Percentiles rank a stretch among this genome's conserved stretches.
These are phyloP conservation scores for Tragelaphus buxtoni DNA, from an alignment of 2,113 vertebrate species.

Conservation along the genomic window DNA sequence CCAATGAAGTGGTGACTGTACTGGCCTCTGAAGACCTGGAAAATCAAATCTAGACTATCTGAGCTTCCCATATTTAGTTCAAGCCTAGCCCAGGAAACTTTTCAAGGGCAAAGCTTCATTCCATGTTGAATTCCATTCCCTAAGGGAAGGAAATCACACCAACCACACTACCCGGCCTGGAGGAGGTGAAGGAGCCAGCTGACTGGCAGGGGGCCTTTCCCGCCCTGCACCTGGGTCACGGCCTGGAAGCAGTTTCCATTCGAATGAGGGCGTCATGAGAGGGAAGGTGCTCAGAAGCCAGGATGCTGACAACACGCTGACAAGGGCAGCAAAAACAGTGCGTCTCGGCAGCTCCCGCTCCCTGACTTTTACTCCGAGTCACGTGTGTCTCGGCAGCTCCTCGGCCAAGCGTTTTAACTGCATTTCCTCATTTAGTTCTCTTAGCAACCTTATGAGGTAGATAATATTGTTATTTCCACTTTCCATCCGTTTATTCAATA, in stretches of 20 bases:
- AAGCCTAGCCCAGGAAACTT: neutral
- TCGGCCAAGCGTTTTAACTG: neutral
- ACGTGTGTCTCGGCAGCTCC: no score
- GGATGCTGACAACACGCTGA: neutral
- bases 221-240: neutral
- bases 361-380: neutral
- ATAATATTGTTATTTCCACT: neutral
- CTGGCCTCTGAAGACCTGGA: neutral
- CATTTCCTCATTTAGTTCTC: neutral
- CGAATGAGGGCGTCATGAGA: neutral
- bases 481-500: neutral
- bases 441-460: neutral
- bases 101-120: neutral
- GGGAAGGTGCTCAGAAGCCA: neutral
- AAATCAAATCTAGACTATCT: neutral
- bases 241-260: neutral
- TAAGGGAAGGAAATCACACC: neutral
- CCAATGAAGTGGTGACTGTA: neutral
- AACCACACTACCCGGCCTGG: accelerated
- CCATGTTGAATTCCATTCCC: neutral
- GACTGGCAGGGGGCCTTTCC: neutral
- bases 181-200: neutral
- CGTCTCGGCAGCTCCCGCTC: neutral
- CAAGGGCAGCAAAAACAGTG: no score
- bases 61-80: neutral